phyloP scores from a whole-genome alignment of 1,140 invertebrate genomes.

The Rhynchophorus ferrugineus region DNA sequence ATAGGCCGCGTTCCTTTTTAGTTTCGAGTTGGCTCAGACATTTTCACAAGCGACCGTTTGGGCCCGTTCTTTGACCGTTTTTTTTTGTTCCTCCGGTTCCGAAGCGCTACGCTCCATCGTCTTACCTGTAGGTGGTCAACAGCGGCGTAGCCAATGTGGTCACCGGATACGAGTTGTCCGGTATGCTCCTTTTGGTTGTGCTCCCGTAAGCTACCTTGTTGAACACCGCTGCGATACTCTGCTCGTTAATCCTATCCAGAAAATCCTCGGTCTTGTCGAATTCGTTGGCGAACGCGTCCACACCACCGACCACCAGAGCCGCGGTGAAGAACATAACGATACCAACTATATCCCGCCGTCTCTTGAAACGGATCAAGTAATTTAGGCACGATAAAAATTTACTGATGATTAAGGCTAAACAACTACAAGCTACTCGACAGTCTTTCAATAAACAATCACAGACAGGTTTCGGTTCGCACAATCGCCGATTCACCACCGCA shows the following conservation, averaged over 20 bases:
- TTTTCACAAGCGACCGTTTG: no score
- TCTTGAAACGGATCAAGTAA: constrained; percentile 9
- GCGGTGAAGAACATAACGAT: constrained; percentile 9
- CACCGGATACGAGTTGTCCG: constrained; percentile 52
- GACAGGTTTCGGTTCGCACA: constrained; percentile 12
- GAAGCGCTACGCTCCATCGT: no score
- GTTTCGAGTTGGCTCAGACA: no score
- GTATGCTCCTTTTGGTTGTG: constrained; percentile 58
- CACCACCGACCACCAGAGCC: constrained; percentile 6
- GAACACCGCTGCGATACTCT: constrained; percentile 56
- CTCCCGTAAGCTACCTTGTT: constrained; percentile 61
- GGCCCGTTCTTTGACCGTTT: no score
- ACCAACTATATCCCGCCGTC: constrained; percentile 8
- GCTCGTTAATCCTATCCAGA: constrained; percentile 45
- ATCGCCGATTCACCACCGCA: not conserved
- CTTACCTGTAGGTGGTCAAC: constrained; percentile 45
- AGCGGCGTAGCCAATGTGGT: constrained; percentile 55
- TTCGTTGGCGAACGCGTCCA: constrained; percentile 30
- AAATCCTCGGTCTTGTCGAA: constrained; percentile 37
- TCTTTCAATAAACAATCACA: constrained; percentile 23
- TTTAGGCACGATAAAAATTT: constrained; percentile 14
- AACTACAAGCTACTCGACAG: constrained; percentile 16
- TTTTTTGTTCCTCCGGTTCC: no score
- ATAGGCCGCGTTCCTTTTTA: no score
- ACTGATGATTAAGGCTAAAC: constrained; percentile 19